Base-by-base conservation (phyloP, 1,140 invertebrate genomes). In the Pristionchus pacificus region DNA sequence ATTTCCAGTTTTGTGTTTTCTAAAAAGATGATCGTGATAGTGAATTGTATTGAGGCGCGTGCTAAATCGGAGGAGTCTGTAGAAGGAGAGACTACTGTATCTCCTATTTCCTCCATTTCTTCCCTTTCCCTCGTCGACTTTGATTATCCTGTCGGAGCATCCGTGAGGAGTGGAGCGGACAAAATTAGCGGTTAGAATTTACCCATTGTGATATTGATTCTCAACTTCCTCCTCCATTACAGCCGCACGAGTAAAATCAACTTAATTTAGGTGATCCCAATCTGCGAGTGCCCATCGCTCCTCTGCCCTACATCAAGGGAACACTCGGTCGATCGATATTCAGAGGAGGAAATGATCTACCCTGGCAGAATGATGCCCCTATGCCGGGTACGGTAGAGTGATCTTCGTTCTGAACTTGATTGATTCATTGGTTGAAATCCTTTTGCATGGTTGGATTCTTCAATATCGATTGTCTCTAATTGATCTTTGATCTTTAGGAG, bases 361-460 rank as follows among this genome's bases (percentile, higher is more conserved):
- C 55, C 29, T 79, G 78, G 78, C 78, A 79, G 67, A 79, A 79
- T 62, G 60, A 58, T 13, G 63, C 33, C 27, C 58, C 63, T 24
- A 71, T 79, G 63, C 72, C 76, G 10, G 78, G 77, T 49, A 49
- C 19, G 38, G 3, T 33, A 60, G 31, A 30, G 38, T 15, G 32
- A 30, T n/a, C n/a, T n/a, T n/a, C n/a, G n/a, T n/a, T n/a, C n/a
- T n/a, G n/a, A n/a, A n/a, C n/a, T n/a, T n/a, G n/a, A n/a, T n/a
- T n/a, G n/a, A n/a, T n/a, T n/a, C n/a, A n/a, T n/a, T n/a, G n/a
- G n/a, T n/a, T n/a, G n/a, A n/a, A n/a, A n/a, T n/a, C n/a, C n/a
- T n/a, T n/a, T n/a, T n/a, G n/a, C n/a, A n/a, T n/a, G n/a, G n/a
- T n/a, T n/a, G n/a, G n/a, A n/a, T n/a, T n/a, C n/a, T n/a, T n/a